Percentiles rank a stretch among this genome's conserved stretches.
Conservation (phyloP, 2,797 vertebrate species). For the Setipinna tenuifilis region DNA sequence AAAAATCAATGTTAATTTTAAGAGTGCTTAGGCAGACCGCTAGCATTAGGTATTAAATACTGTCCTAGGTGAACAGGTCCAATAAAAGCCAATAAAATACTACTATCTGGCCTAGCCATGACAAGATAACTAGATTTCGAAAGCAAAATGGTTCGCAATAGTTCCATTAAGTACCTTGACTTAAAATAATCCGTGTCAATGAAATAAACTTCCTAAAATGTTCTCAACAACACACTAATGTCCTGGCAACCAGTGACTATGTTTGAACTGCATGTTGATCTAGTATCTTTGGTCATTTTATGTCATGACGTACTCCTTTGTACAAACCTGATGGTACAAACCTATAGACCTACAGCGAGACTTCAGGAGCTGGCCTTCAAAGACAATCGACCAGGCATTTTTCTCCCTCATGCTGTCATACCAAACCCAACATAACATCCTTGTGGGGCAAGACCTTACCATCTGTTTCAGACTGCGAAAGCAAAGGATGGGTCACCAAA, state of each 20-base stretch:
- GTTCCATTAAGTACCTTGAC: background rate
- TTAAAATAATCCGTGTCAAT: too few relatives aligned
- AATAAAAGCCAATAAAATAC: background rate
- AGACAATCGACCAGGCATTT: background rate
- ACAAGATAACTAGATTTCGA: background rate
- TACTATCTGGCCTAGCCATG: background rate
- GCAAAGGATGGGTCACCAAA: background rate
- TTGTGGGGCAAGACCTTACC: background rate
- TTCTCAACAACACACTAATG: background rate
- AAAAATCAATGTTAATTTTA: too few relatives aligned
- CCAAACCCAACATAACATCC: constrained; percentile 9
- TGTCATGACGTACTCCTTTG: constrained; percentile 9
- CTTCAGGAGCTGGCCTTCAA: background rate
- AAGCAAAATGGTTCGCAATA: background rate
- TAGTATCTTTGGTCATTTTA: background rate
- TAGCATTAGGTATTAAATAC: background rate
- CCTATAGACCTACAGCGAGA: background rate
- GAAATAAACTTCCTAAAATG: too few relatives aligned
- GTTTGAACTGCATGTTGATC: background rate
- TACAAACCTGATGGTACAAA: background rate
- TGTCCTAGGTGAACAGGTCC: too few relatives aligned
- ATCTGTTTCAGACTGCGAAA: background rate
- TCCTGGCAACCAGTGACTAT: background rate
- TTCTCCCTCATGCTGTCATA: constrained; percentile 21
- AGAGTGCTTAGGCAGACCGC: too few relatives aligned